These are phyloP conservation scores for Antedon mediterranea DNA, from an alignment of 53 echinoderm and acorn worm species.

Conservation along the genomic window DNA sequence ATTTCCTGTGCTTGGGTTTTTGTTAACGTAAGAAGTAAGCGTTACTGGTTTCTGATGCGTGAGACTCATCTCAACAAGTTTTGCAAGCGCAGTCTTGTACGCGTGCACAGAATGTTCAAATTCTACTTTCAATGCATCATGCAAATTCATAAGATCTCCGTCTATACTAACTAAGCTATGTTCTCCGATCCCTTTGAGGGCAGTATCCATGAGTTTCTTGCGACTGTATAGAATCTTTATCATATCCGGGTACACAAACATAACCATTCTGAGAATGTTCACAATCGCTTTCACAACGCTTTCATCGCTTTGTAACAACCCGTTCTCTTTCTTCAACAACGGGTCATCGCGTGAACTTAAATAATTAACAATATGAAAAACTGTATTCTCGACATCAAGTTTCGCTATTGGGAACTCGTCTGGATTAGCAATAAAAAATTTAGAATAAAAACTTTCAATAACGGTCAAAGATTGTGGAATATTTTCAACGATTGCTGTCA, in stretches of 20 bases:
- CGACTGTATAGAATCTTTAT: conserved; percentile 51
- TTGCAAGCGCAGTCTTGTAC: conserved; percentile 52
- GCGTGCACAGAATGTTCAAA: conserved; percentile 45
- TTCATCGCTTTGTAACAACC: conserved; percentile 15
- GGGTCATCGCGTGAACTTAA: conserved; percentile 34
- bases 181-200: conserved; percentile 70
- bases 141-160: conserved; percentile 56
- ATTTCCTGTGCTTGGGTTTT: conserved; percentile 17
- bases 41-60: conserved; percentile 55
- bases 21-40: conserved; percentile 29
- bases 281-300: conserved; percentile 29
- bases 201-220: conserved; percentile 62
- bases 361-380: conserved; percentile 75
- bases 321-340: conserved; percentile 7
- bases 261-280: conserved; percentile 49
- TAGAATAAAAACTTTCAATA: conserved; percentile 75
- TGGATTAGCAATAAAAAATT: conserved; percentile 52
- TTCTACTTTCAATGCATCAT: conserved; percentile 72
- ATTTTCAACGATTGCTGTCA: conserved; percentile 31
- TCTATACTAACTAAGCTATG: conserved; percentile 53
- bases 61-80: conserved; percentile 56
- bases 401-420: conserved; percentile 58
- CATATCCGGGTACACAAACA: conserved; percentile 68
- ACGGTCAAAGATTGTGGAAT: conserved; percentile 55
- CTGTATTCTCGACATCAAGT: conserved; percentile 48